Evolutionary conservation across 2,113 vertebrate genomes (phyloP).

Genomic region (Spea bombifrons): DNA sequence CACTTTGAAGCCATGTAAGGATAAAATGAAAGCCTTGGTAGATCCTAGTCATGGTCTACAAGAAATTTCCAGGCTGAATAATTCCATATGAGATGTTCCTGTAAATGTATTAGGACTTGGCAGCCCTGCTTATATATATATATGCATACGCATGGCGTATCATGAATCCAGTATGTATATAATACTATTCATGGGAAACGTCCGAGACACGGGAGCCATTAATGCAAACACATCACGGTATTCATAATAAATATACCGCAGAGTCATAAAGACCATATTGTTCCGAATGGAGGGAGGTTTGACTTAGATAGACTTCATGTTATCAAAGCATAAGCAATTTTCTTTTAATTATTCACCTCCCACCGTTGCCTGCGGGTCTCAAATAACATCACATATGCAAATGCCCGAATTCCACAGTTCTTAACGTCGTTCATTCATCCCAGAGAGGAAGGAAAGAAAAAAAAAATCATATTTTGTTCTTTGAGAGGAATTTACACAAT

Average conservation of each 20-base stretch:
- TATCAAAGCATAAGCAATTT: neutral
- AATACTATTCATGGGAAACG: neutral
- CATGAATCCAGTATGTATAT: neutral
- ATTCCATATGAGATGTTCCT: neutral
- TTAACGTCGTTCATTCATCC: constrained; percentile 7
- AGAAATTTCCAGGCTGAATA: neutral
- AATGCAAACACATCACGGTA: neutral
- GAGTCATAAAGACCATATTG: neutral
- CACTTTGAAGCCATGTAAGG: neutral
- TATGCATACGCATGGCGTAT: neutral
- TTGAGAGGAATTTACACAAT: neutral
- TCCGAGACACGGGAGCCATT: neutral
- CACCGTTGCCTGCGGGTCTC: neutral
- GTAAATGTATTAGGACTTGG: neutral
- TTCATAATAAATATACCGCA: too few species aligned
- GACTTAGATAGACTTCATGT: neutral
- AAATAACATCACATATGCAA: constrained; percentile 23
- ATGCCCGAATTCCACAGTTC: neutral
- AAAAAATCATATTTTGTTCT: neutral
- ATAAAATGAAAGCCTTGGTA: neutral
- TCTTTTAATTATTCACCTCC: neutral
- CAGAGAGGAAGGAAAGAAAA: neutral
- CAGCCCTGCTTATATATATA: neutral
- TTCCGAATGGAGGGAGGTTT: neutral
- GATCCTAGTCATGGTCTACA: neutral